These are phyloP conservation scores for Drosophila austrosaltans DNA, from an alignment of 2,888 invertebrate species.

Conservation along the genomic window DNA sequence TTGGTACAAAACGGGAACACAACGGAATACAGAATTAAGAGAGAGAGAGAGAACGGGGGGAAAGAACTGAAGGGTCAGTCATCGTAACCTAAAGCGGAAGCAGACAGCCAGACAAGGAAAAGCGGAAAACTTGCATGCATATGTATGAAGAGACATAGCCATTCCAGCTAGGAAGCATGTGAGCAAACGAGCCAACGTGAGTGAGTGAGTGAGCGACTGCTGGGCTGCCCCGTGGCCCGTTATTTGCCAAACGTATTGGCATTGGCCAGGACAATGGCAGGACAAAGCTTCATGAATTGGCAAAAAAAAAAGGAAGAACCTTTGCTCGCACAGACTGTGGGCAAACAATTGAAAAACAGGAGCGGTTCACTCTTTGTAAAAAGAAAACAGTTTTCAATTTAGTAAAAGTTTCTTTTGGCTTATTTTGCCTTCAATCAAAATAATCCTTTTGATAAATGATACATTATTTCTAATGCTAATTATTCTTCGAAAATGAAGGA, in stretches of 20 bases:
- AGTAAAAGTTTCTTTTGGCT: too few relatives aligned
- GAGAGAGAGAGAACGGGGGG: not conserved
- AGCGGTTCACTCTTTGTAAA: conserved; percentile 1
- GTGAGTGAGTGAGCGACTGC: conserved; percentile 23
- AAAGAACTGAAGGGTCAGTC: not conserved
- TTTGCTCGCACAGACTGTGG: conserved; percentile 66
- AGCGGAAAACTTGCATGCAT: conserved; percentile 77
- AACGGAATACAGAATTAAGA: conserved; percentile 32
- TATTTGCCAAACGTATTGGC: conserved; percentile 77
- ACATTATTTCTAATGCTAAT: too few relatives aligned
- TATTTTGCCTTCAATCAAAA: too few relatives aligned
- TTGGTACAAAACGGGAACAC: conserved; percentile 33
- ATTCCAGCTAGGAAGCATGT: conserved; percentile 1
- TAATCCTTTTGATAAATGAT: too few relatives aligned
- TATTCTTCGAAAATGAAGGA: too few relatives aligned
- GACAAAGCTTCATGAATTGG: conserved; percentile 70
- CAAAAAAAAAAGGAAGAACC: conserved; percentile 48
- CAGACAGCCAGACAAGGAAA: conserved; percentile 60
- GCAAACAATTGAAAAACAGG: conserved; percentile 66
- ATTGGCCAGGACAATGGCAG: conserved; percentile 57
- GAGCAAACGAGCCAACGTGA: conserved; percentile 20
- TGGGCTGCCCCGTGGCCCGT: conserved; percentile 44
- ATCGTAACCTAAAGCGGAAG: conserved; percentile 52
- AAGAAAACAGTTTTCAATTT: too few relatives aligned
- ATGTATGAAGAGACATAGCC: conserved; percentile 40